Evolutionary conservation across 37 sponge, comb jelly and placozoan species (phyloP).

Genomic region (Tethya wilhelma): DNA sequence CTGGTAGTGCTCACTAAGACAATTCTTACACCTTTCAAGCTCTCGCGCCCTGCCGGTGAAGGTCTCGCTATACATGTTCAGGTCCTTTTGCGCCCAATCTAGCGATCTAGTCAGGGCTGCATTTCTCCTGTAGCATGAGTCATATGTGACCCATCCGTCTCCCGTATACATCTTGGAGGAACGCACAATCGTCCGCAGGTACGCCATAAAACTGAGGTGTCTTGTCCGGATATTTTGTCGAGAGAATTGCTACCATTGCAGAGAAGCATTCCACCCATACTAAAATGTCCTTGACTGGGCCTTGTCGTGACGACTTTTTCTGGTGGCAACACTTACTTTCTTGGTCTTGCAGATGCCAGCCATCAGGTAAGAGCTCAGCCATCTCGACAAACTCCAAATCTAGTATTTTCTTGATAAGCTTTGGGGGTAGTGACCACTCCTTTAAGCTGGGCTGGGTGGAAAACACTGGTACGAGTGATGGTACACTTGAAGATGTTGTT

Average conservation of each 20-base stretch:
- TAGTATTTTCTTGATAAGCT: too few species aligned
- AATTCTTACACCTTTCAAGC: neutral
- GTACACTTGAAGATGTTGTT: too few species aligned
- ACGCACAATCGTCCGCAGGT: neutral
- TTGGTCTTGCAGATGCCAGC: constrained; percentile 23
- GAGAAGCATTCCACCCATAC: constrained; percentile 42
- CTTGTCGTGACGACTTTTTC: neutral
- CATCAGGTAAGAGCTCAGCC: constrained; percentile 31
- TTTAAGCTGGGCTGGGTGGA: too few species aligned
- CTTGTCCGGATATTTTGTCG: constrained; percentile 13
- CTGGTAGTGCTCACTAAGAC: neutral
- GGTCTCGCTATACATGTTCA: constrained; percentile 11
- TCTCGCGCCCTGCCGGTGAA: constrained; percentile 10
- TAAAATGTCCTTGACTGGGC: constrained; percentile 31
- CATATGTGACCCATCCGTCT: constrained; percentile 22
- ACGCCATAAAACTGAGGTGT: constrained; percentile 20
- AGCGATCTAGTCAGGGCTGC: constrained; percentile 20
- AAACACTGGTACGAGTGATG: too few species aligned
- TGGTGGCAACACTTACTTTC: constrained; percentile 4
- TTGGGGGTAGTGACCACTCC: too few species aligned
- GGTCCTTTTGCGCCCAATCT: constrained; percentile 7
- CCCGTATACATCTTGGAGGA: too few species aligned
- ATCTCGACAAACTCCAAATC: constrained; percentile 34
- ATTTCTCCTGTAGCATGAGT: neutral
- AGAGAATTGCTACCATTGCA: constrained; percentile 18